phyloP scores from a whole-genome alignment of 2,113 vertebrate genomes.

The Stigmatopora argus region DNA sequence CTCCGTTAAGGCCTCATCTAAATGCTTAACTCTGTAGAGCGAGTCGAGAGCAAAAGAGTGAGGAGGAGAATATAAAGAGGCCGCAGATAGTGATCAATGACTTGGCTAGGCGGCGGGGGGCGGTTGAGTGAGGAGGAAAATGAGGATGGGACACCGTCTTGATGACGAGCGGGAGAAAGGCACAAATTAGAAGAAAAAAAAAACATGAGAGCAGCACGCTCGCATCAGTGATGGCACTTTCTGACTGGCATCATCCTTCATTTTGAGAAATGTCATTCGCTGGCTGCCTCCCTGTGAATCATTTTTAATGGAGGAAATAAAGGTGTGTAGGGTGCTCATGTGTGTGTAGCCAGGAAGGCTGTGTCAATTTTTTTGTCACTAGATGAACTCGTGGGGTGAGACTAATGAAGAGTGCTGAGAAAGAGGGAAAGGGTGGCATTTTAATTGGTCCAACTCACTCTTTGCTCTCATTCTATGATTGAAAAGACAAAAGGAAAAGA shows the following conservation, averaged over 20 bases:
- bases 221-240: slow-evolving; percentile 44
- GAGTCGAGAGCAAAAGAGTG: slow-evolving; percentile 20
- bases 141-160: slow-evolving; percentile 31
- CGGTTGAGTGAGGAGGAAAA: slow-evolving; percentile 16
- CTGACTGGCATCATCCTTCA: slow-evolving; percentile 63
- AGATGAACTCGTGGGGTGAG: slow-evolving; percentile 64
- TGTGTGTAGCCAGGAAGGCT: slow-evolving; percentile 29
- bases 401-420: slow-evolving; percentile 65
- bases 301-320: slow-evolving; percentile 61
- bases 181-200: slow-evolving; percentile 30
- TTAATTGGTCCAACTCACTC: slow-evolving; percentile 59
- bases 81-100: slow-evolving; percentile 57
- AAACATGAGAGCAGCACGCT: slow-evolving; percentile 30
- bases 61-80: slow-evolving; percentile 56
- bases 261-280: slow-evolving; percentile 60
- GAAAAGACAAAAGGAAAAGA: slow-evolving; percentile 14
- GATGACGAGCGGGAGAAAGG: slow-evolving; percentile 27
- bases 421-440: slow-evolving; percentile 60
- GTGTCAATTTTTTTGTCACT: slow-evolving; percentile 63
- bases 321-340: slow-evolving; percentile 42
- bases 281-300: slow-evolving; percentile 59
- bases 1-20: neutral
- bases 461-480: slow-evolving; percentile 12
- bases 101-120: slow-evolving; percentile 17
- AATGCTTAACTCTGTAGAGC: slow-evolving; percentile 12